Evolutionary conservation across 2,888 invertebrate species (phyloP), one percentile per base, ranked within the genome.

Genomic region (Saturnia japonica): DNA sequence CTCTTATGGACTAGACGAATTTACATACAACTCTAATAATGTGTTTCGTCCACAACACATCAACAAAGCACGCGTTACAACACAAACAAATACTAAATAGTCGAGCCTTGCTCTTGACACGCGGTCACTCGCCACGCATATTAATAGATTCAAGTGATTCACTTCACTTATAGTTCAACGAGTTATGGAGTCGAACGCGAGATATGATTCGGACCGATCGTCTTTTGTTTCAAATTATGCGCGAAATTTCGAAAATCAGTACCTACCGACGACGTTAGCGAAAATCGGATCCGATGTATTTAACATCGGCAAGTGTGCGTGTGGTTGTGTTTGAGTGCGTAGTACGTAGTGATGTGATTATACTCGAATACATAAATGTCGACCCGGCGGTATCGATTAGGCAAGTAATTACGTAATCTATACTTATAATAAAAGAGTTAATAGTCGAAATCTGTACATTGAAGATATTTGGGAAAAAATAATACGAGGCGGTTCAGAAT

Each of bases 91-190:
- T 28, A 14, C 28, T 83, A 81, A 80, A 78, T 80, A 79, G 78
- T 84, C 82, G 82, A 88, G 88, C 90, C 91, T 93, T 90, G 91
- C 86, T 92, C 91, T 91, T 91, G 91, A 92, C 91, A 91, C 85
- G 84, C 89, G 92, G 92, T 91, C 91, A 91, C 91, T 91, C 87
- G 90, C 87, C 87, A 88, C 89, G 91, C 92, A 92, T 93, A 92
- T 91, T 93, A 93, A 93, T 93, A 92, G 90, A 89, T 83, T 82
- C 85, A 87, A 90, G 86, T 91, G 91, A 91, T 88, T 91, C 91
- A 91, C 88, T 87, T 87, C 88, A 88, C 86, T 64, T 87, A 85
- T 83, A 87, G 86, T 86, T 88, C 84, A 83, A 86, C 87, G 81
- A 85, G 84, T 83, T 84, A 85, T 83, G 88, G 57, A 88, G 88